Evolutionary conservation across 2,888 invertebrate species (phyloP).

Genomic region (Hoplodrina blanda): DNA sequence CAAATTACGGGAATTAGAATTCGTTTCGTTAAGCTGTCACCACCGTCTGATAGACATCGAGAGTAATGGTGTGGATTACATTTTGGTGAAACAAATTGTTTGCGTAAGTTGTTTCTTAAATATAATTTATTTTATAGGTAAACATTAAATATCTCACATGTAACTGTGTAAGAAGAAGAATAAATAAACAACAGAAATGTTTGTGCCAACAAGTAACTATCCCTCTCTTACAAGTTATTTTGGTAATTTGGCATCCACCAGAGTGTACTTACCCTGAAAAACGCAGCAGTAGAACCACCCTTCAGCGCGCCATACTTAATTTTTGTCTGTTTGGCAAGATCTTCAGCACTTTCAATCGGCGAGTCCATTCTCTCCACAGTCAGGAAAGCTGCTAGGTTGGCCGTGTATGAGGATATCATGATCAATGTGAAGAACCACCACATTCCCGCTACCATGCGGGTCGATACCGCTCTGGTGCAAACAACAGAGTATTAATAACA

Average conservation of each 20-base stretch:
- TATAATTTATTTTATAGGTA: conserved; percentile 42
- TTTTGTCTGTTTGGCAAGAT: conserved; percentile 98
- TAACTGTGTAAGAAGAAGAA: conserved; percentile 1
- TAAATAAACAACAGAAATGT: conserved; percentile 4
- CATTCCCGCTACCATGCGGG: conserved; percentile 97
- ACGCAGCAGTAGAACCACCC: conserved; percentile 98
- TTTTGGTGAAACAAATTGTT: conserved; percentile 39
- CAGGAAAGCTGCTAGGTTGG: conserved; percentile 98
- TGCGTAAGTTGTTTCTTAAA: conserved; percentile 12
- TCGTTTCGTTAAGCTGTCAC: conserved; percentile 46
- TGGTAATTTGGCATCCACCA: conserved; percentile 29
- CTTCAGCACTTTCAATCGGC: conserved; percentile 98
- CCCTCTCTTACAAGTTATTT: conserved; percentile 17
- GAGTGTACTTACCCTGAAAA: conserved; percentile 94
- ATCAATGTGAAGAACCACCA: conserved; percentile 99
- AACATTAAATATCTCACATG: conserved; percentile 23
- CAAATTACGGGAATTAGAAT: conserved; percentile 51
- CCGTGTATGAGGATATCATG: conserved; percentile 99
- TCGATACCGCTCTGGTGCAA: conserved; percentile 94
- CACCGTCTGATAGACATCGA: conserved; percentile 48
- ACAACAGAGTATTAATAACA: conserved; percentile 46
- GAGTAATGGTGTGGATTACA: conserved; percentile 41
- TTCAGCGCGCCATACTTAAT: conserved; percentile 98
- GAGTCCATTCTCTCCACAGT: conserved; percentile 98
- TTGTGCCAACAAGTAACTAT: conserved; percentile 39